Evolutionary conservation across 1,140 invertebrate species (phyloP).

Genomic region (Galleria mellonella): DNA sequence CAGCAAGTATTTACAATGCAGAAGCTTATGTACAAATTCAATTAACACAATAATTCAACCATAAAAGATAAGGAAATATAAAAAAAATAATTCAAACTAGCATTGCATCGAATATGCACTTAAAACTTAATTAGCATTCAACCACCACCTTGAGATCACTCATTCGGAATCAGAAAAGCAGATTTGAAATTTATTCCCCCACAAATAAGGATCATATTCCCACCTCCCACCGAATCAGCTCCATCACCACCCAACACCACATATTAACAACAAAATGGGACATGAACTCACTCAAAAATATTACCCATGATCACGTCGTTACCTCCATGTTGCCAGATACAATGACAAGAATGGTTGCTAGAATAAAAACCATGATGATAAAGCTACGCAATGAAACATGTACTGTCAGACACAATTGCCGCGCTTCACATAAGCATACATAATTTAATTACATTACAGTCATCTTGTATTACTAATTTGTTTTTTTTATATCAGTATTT

Average conservation of each 20-base stretch:
- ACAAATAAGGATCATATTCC: constrained; percentile 8
- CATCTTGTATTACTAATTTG: too few relatives aligned
- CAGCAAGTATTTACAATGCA: too few relatives aligned
- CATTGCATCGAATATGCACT: neutral
- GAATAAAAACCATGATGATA: constrained; percentile 46
- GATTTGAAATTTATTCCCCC: constrained; percentile 3
- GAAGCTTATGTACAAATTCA: too few relatives aligned
- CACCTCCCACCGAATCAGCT: neutral
- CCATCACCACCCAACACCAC: constrained; percentile 47
- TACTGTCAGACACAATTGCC: constrained; percentile 13
- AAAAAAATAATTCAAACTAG: too few relatives aligned
- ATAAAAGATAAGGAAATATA: too few relatives aligned
- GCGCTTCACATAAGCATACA: constrained; percentile 44
- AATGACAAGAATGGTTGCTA: constrained; percentile 40
- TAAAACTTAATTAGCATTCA: constrained; percentile 3
- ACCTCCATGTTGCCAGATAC: constrained; percentile 27
- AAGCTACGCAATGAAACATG: constrained; percentile 13
- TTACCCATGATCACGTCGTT: constrained; percentile 35
- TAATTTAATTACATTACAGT: constrained; percentile 24
- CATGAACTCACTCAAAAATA: constrained; percentile 59
- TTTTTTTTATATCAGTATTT: too few relatives aligned
- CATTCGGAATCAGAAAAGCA: neutral
- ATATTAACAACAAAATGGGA: constrained; percentile 59
- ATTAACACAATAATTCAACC: too few relatives aligned
- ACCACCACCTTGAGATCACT: constrained; percentile 19